These are phyloP conservation scores for Stylophora pistillata DNA, from an alignment of 64 coral and sea anemone genomes.

Conservation along the genomic window DNA sequence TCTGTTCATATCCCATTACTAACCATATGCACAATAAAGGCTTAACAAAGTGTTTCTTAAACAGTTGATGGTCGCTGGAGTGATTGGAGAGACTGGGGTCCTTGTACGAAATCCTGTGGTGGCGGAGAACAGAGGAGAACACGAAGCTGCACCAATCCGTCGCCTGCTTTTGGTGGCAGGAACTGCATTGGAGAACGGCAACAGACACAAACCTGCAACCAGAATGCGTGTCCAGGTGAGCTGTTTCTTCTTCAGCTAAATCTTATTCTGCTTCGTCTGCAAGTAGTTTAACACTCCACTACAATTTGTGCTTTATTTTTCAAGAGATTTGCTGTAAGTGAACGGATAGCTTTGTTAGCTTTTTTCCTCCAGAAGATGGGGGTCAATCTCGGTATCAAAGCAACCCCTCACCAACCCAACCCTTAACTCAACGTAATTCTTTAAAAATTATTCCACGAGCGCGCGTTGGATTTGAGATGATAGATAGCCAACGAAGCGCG, in stretches of 20 bases:
- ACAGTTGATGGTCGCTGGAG: slow-evolving; percentile 32
- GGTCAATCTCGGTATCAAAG: too few relatives aligned
- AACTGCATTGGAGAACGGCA: neutral
- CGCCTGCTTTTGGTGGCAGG: slow-evolving; percentile 21
- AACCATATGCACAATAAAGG: neutral
- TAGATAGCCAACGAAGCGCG: too few relatives aligned
- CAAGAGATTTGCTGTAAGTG: too few relatives aligned
- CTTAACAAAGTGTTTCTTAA: neutral
- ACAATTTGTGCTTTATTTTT: too few relatives aligned
- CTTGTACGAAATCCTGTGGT: slow-evolving; percentile 43
- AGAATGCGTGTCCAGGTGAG: slow-evolving; percentile 43
- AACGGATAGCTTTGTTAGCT: too few relatives aligned
- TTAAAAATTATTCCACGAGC: too few relatives aligned
- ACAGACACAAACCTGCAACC: slow-evolving; percentile 37
- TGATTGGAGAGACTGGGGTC: slow-evolving; percentile 38
- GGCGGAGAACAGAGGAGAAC: slow-evolving; percentile 29
- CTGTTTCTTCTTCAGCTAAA: neutral
- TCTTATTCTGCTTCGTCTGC: neutral
- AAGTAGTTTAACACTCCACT: too few relatives aligned
- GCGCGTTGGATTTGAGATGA: too few relatives aligned
- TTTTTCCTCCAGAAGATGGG: too few relatives aligned
- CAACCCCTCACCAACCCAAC: too few relatives aligned
- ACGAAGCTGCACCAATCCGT: slow-evolving; percentile 26
- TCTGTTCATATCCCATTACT: neutral
- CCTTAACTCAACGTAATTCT: too few relatives aligned